A percentile compares a stretch with the other conserved stretches of the same genome.
Evolutionary conservation across 2,888 invertebrate genomes (phyloP).

Genomic region (Drosophila paramelanica): DNA sequence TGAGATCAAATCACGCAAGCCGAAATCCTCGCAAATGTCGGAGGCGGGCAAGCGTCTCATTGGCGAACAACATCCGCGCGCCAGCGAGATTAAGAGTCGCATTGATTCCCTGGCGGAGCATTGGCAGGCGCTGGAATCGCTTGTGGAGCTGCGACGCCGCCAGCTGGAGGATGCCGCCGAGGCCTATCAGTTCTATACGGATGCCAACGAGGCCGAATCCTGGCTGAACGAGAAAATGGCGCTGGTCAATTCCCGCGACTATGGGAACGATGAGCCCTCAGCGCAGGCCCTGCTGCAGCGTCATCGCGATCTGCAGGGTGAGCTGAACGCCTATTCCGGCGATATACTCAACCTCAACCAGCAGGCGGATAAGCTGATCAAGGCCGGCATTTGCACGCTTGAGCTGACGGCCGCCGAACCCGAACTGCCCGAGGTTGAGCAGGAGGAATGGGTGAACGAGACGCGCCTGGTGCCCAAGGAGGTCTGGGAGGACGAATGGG

Average conservation of each 20-base stretch:
- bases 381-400: conserved; percentile 89
- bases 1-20: conserved; percentile 91
- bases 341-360: conserved; percentile 93
- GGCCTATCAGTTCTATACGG: conserved; percentile 98
- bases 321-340: conserved; percentile 93
- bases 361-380: conserved; percentile 91
- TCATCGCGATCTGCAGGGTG: conserved; percentile 94
- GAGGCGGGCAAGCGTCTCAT: conserved; percentile 90
- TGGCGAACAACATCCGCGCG: conserved; percentile 92
- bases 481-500: conserved; percentile 96
- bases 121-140: conserved; percentile 95
- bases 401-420: conserved; percentile 86
- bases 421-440: conserved; percentile 87
- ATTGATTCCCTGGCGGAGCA: conserved; percentile 92
- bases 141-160: conserved; percentile 90
- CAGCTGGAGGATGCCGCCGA: conserved; percentile 95
- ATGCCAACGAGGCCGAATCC: conserved; percentile 98
- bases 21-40: conserved; percentile 89
- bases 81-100: conserved; percentile 92
- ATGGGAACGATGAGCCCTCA: conserved; percentile 96
- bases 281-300: conserved; percentile 95
- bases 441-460: conserved; percentile 92
- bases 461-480: conserved; percentile 94
- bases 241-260: conserved; percentile 94
- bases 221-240: conserved; percentile 99